Conservation (phyloP, 2,888 invertebrate genomes). For the Brachylomia viminalis region DNA sequence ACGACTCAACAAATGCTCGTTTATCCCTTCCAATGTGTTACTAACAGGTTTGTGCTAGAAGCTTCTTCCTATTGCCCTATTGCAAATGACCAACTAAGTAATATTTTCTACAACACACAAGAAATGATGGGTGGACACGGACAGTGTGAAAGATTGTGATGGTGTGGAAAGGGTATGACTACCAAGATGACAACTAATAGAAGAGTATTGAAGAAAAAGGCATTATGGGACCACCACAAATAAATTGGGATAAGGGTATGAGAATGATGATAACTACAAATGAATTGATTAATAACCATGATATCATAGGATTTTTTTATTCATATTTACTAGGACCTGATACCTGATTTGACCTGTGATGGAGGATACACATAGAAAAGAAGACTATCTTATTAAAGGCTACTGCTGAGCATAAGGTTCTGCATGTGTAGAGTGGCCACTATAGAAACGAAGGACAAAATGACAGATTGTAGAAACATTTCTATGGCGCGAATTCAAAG, state of each 20-base stretch:
- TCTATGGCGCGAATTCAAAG: too few species aligned
- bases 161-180: too few species aligned
- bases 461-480: too few species aligned
- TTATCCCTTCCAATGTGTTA: constrained; percentile 7
- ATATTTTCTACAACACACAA: not conserved
- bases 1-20: constrained; percentile 15
- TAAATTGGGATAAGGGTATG: too few species aligned
- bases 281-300: not conserved
- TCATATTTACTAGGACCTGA: not conserved
- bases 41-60: constrained; percentile 19
- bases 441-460: too few species aligned
- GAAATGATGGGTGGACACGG: too few species aligned
- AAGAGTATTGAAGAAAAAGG: too few species aligned
- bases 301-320: not conserved
- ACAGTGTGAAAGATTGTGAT: too few species aligned
- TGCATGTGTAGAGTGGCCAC: too few species aligned
- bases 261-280: not conserved
- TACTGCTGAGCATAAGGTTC: too few species aligned
- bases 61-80: not conserved
- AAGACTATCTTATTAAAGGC: not conserved
- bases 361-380: not conserved
- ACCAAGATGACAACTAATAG: too few species aligned
- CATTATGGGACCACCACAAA: too few species aligned
- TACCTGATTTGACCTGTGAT: not conserved
- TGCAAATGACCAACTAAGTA: not conserved